Evolutionary conservation across 2,797 vertebrate species (phyloP), one percentile per base, ranked within the genome.

Genomic region (Channa striata): DNA sequence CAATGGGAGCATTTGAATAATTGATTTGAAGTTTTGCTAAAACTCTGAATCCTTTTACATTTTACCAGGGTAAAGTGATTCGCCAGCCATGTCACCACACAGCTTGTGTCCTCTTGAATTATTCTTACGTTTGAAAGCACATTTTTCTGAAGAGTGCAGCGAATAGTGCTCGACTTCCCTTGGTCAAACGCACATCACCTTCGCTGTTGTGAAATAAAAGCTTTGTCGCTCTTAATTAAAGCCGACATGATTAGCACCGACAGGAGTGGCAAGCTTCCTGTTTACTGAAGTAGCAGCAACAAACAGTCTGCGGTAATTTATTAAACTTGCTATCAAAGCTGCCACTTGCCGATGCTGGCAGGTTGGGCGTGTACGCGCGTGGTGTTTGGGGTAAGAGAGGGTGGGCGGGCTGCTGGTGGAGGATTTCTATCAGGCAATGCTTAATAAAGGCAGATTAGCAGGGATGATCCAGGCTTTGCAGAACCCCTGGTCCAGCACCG

Each of bases 381-480:
- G 68, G 71, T 76, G 82, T 80, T 80, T 16, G 80, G 82, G 86
- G 85, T 80, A 81, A 78, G 6, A 80, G 16, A 30, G 42, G 58
- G 52, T 39, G 23, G 68, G 37, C 59, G n/a, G 50, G 77, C 62
- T 69, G 81, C 25, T 82, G 75, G 51, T 59, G 83, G 87, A 82
- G 90, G 90, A 84, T 83, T 59, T 83, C 93, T 95, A 95, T 95
- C 95, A 93, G 93, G 87, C 86, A 93, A 94, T 94, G 93, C 93
- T 93, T 95, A 94, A 90, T 94, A 93, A 95, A 94, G 89, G 78
- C 90, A 94, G 95, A 96, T 96, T 96, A 96, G 89, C 62, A 77
- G 66, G 95, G 95, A 96, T 96, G 95, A 96, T 96, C 96, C 88
- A n/a, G 44, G 95, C 94, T 96, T 96, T 95, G 87, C 87, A 57